A percentile compares a stretch with the other conserved stretches of the same genome.
Conservation (phyloP, 2,113 vertebrate genomes). For the Hiodon alosoides region DNA sequence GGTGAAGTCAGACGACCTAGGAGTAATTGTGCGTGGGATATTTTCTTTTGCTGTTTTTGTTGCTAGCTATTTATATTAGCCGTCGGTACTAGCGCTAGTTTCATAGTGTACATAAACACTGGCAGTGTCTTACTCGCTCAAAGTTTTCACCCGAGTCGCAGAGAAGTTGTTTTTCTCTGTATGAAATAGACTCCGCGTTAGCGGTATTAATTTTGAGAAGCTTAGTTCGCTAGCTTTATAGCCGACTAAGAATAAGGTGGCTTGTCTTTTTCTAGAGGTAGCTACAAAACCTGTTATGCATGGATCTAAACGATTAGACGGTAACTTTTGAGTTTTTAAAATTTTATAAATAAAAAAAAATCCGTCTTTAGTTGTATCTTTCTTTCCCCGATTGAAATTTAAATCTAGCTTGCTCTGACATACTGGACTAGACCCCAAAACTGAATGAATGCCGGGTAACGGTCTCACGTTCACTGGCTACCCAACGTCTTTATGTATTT, state of each 20-base stretch:
- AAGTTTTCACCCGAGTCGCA: not conserved
- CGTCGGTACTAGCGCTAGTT: not conserved
- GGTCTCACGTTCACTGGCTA: not conserved
- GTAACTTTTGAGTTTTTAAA: not conserved
- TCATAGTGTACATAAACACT: no score
- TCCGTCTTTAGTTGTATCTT: not conserved
- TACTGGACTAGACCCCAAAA: not conserved
- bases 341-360: no score
- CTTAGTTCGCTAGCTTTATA: no score
- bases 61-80: constrained; percentile 5
- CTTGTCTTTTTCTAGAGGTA: no score
- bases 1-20: constrained; percentile 19
- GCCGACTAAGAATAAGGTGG: no score
- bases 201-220: no score
- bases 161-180: not conserved
- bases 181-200: no score
- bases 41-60: not conserved
- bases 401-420: not conserved
- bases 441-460: not conserved
- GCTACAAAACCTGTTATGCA: no score
- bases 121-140: not conserved
- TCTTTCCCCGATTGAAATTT: not conserved
- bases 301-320: not conserved
- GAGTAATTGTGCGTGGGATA: constrained; percentile 4
- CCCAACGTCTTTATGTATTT: not conserved